Conservation (phyloP, 2,113 vertebrate species). For the Tetraodon nigroviridis region DNA sequence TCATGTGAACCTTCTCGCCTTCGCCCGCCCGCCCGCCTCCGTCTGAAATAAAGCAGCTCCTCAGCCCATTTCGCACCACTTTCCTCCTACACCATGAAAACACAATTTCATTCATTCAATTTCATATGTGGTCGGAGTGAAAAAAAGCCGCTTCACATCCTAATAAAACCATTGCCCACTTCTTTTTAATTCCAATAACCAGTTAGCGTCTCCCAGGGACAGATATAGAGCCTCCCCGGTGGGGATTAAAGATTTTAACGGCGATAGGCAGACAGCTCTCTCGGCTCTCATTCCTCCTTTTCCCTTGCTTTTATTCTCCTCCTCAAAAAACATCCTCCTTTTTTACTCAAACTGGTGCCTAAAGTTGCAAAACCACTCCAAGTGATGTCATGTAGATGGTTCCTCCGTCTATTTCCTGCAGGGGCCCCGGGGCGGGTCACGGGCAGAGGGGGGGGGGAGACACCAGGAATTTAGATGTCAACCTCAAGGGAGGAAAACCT, state of each 20-base stretch:
- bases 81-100: background rate
- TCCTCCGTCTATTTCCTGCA: no score
- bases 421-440: no score
- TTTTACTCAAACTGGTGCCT: no score
- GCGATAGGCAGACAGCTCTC: conserved; percentile 30
- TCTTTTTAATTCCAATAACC: conserved; percentile 13
- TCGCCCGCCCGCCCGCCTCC: background rate
- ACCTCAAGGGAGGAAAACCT: no score
- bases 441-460: no score
- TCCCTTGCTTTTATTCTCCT: no score
- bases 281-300: conserved; percentile 3
- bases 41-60: conserved; percentile 4
- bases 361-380: no score
- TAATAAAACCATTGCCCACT: conserved; percentile 10
- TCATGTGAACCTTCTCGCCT: background rate
- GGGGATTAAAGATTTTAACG: conserved; percentile 33
- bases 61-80: background rate
- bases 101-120: conserved; percentile 11
- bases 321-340: no score
- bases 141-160: conserved; percentile 6
- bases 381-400: no score
- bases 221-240: conserved; percentile 18
- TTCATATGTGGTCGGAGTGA: conserved; percentile 15
- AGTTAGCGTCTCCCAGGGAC: background rate
- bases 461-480: no score